Evolutionary conservation across 2,888 invertebrate genomes (phyloP).

Genomic region (Caenorhabditis zanzibari): DNA sequence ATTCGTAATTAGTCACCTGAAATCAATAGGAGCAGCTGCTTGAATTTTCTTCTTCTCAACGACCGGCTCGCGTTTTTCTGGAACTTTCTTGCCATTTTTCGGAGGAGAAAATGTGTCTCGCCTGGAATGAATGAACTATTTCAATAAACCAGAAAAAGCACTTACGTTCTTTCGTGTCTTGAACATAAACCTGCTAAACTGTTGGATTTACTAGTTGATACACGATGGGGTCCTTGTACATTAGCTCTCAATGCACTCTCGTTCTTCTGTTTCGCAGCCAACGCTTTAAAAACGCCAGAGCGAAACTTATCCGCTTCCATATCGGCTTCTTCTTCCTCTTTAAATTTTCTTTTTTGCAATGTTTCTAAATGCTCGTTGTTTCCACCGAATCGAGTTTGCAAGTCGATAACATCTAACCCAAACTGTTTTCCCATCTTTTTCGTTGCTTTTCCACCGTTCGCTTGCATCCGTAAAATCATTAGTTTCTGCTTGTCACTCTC

Average conservation of each 20-base stretch:
- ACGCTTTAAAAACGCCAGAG: conserved; percentile 73
- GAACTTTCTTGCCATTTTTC: conserved; percentile 52
- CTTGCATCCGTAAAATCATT: conserved; percentile 75
- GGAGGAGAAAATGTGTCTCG: conserved; percentile 74
- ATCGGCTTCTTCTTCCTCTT: conserved; percentile 76
- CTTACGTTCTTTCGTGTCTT: conserved; percentile 68
- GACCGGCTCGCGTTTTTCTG: conserved; percentile 30
- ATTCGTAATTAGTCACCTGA: conserved; percentile 51
- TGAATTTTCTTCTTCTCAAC: conserved; percentile 64
- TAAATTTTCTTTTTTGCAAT: conserved; percentile 72
- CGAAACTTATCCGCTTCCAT: conserved; percentile 63
- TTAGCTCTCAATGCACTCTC: conserved; percentile 49
- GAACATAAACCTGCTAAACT: conserved; percentile 71
- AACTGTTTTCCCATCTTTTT: conserved; percentile 80
- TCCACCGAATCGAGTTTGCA: conserved; percentile 77
- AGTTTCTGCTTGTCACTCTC: conserved; percentile 73
- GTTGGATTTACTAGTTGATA: conserved; percentile 73
- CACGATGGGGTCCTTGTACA: conserved; percentile 68
- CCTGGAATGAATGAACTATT: conserved; percentile 35
- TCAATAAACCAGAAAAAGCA: neutral
- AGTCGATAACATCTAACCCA: conserved; percentile 74
- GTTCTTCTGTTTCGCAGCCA: conserved; percentile 67
- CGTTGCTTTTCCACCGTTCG: conserved; percentile 80
- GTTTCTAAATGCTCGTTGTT: conserved; percentile 72
- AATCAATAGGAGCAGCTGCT: conserved; percentile 68